Evolutionary conservation across 2,888 invertebrate genomes (phyloP), one percentile per base, ranked within the genome.

Genomic region (Metacarcinus magister): DNA sequence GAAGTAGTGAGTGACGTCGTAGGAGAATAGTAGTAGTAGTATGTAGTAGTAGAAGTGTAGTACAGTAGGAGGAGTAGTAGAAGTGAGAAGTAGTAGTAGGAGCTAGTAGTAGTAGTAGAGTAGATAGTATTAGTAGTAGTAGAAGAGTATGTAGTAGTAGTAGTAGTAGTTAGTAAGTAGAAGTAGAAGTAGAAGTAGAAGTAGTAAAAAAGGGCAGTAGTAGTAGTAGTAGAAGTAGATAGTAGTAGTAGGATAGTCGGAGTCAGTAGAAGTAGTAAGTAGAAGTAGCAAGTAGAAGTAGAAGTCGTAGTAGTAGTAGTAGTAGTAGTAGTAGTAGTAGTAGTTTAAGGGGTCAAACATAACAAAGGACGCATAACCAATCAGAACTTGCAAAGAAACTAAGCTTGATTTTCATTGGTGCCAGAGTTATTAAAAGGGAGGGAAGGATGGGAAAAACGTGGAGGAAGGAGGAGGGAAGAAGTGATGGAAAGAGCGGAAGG

Each of bases 281-380:
- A 67, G 67, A 13, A 67, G 23, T 19, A 19, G 32, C 0, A n/a
- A n/a, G n/a, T n/a, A 16, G 67, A 16, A 67, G 67, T 67, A 67
- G 67, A 16, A 67, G 67, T 67, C 7, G 67, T 67, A 67, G 67
- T 67, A 67, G 67, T 67, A 67, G 67, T 67, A 67, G 67, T 67
- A 67, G 67, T 67, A 67, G 67, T 67, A 67, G 67, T 67, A 67
- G 67, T 67, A 67, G 54, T 54, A 54, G 54, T 54, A 54, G 54
- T 54, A 54, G n/a, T n/a, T n/a, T n/a, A n/a, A n/a, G n/a, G n/a
- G n/a, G n/a, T n/a, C n/a, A n/a, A n/a, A n/a, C n/a, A n/a, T n/a
- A n/a, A n/a, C n/a, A n/a, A 75, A 75, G 16, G 60, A 60, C 10
- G 60, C 13, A 13, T 60, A 23, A 23, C 19, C 60, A 13, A 60